Base-by-base conservation (phyloP, 2,888 invertebrate genomes). In the Neoascia interrupta region DNA sequence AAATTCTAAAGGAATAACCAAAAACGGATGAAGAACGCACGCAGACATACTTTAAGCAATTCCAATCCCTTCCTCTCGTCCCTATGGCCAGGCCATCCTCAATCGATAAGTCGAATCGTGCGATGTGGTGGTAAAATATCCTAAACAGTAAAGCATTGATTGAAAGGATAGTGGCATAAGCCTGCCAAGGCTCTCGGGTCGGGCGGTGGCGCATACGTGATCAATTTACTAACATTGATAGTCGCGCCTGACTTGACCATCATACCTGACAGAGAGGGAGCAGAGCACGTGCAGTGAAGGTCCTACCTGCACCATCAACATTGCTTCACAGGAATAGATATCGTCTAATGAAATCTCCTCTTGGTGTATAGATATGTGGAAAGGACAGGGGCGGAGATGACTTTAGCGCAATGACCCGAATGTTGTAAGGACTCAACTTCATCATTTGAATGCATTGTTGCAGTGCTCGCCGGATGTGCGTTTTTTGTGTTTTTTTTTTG, bases 371-470 rank as follows among this genome's bases (percentile, higher is more conserved):
- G 19, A 16, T 31, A n/a, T 6, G 28, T 37, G 39, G 11, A 21
- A 13, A 49, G 18, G 15, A 26, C 21, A 47, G 45, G 45, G 39
- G 31, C 43, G 37, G 61, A 49, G 47, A 15, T 56, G 36, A 26
- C 61, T 47, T 47, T 47, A 51, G 79, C 60, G 18, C 79, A 79
- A 63, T 79, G 79, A 79, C 79, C 79, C 73, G 21, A 45, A 34
- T 26, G 53, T 6, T 6, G 8, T 66, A 73, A 79, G 66, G 79
- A 61, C 72, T 51, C 79, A 68, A 54, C 75, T 63, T 73, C 68
- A 61, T 70, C 79, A 79, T 79, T 79, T 79, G 79, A 79, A 79
- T 79, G 79, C 79, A 79, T 58, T 79, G 79, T 79, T 79, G 79
- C 66, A 73, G 72, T 16, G 60, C n/a, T 49, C 76, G 66, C 79